A percentile compares a stretch with the other conserved stretches of the same genome.
phyloP scores from a whole-genome alignment of 2,113 vertebrate species.

The Oryzias celebensis region DNA sequence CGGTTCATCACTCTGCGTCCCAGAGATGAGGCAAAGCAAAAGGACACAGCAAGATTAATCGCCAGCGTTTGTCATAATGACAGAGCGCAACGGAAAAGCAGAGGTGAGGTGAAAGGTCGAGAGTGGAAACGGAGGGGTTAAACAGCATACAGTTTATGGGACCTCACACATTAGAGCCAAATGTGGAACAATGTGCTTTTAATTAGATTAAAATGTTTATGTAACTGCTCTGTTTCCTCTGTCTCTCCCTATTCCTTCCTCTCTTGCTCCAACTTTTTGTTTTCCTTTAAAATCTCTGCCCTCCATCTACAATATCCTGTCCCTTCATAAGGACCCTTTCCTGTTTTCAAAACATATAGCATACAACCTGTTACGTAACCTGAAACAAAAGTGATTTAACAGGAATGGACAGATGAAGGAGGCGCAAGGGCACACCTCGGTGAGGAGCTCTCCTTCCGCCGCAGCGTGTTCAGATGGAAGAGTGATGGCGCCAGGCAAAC shows the following conservation, averaged over 20 bases:
- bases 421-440: conserved; percentile 80
- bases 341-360: conserved; percentile 59
- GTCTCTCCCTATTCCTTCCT: conserved; percentile 36
- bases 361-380: conserved; percentile 30
- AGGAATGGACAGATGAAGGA: neutral
- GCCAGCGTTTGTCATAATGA: neutral
- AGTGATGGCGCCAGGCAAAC: conserved; percentile 96
- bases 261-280: conserved; percentile 9
- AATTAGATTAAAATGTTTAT: conserved; percentile 39
- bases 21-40: conserved; percentile 4
- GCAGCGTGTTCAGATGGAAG: conserved; percentile 92
- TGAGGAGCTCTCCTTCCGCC: conserved; percentile 88
- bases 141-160: conserved; percentile 1
- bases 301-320: conserved; percentile 45
- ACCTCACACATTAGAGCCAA: conserved; percentile 3
- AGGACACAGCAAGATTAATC: conserved; percentile 9
- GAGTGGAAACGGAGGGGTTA: neutral
- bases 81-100: neutral
- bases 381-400: neutral
- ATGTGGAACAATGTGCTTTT: conserved; percentile 13
- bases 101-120: neutral
- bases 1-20: conserved; percentile 92
- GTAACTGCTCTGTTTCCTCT: conserved; percentile 35
- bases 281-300: conserved; percentile 17
- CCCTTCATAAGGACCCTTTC: conserved; percentile 54